phyloP scores from a whole-genome alignment of 2,888 invertebrate species.

The Acrocyrtus sp. region DNA sequence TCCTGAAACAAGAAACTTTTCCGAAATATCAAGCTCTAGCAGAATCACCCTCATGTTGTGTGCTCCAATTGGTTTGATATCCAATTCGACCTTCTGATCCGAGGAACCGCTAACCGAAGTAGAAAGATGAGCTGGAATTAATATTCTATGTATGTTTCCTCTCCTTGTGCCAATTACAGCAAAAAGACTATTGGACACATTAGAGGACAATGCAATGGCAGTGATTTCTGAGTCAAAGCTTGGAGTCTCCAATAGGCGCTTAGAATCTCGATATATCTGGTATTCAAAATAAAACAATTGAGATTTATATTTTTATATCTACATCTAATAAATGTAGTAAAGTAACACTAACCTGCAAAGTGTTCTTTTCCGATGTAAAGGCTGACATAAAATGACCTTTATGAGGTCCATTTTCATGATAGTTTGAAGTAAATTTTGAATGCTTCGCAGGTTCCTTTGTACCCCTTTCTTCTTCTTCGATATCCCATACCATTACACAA shows the following conservation, averaged over 20 bases:
- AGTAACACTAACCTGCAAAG: conserved; percentile 53
- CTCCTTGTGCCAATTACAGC: conserved; percentile 40
- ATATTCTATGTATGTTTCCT: conserved; percentile 46
- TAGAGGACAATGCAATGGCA: conserved; percentile 32
- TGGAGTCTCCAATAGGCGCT: conserved; percentile 42
- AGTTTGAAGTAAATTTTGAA: conserved; percentile 46
- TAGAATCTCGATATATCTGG: conserved; percentile 54
- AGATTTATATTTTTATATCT: background rate
- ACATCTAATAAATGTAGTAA: too few relatives aligned
- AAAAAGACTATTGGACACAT: conserved; percentile 23
- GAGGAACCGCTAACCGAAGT: conserved; percentile 17
- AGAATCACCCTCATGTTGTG: conserved; percentile 27
- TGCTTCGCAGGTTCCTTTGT: conserved; percentile 52
- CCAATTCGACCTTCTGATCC: conserved; percentile 10
- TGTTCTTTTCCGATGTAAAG: conserved; percentile 56
- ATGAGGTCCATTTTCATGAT: conserved; percentile 25
- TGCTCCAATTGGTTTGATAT: conserved; percentile 30
- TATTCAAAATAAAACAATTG: conserved; percentile 1
- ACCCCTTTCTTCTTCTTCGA: conserved; percentile 56
- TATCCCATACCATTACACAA: conserved; percentile 61
- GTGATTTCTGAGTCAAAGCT: conserved; percentile 40
- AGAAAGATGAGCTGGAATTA: conserved; percentile 14
- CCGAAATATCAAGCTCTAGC: conserved; percentile 31
- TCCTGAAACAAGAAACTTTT: conserved; percentile 44
- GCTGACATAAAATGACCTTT: conserved; percentile 54